A percentile compares a stretch with the other conserved stretches of the same genome.
Evolutionary conservation across 1,140 invertebrate species (phyloP).

Genomic region (Maniola jurtina): DNA sequence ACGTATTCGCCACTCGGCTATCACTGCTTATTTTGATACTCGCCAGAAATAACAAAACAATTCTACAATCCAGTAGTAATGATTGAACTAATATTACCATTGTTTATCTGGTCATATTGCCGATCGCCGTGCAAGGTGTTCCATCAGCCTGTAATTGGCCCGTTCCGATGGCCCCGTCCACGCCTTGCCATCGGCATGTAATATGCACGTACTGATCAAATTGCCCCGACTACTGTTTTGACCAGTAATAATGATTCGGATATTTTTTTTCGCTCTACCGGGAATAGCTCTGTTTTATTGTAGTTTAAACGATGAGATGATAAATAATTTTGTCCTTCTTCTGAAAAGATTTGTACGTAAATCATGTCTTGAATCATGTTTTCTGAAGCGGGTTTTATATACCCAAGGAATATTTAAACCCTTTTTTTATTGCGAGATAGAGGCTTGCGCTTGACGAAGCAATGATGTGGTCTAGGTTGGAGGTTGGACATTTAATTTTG

Average conservation of each 20-base stretch:
- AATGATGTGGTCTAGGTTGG: no score
- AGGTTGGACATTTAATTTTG: no score
- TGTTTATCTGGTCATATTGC: conserved; percentile 34
- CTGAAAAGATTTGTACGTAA: no score
- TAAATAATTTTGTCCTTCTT: background rate
- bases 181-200: conserved; percentile 33
- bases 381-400: no score
- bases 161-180: conserved; percentile 56
- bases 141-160: conserved; percentile 63
- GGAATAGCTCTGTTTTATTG: background rate
- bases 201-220: conserved; percentile 38
- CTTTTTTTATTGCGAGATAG: no score
- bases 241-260: conserved; percentile 8
- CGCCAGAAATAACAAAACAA: conserved; percentile 6
- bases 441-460: no score
- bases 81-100: conserved; percentile 25
- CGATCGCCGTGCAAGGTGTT: conserved; percentile 61
- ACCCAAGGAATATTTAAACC: no score
- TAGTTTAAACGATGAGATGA: background rate
- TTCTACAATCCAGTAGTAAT: conserved; percentile 19
- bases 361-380: no score
- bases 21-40: no score
- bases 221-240: conserved; percentile 35
- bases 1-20: no score
- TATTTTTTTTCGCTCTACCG: conserved; percentile 3